A percentile compares a stretch with the other conserved stretches of the same genome.
These are phyloP conservation scores for Carapus acus DNA, from an alignment of 2,797 vertebrate species.

Conservation along the genomic window DNA sequence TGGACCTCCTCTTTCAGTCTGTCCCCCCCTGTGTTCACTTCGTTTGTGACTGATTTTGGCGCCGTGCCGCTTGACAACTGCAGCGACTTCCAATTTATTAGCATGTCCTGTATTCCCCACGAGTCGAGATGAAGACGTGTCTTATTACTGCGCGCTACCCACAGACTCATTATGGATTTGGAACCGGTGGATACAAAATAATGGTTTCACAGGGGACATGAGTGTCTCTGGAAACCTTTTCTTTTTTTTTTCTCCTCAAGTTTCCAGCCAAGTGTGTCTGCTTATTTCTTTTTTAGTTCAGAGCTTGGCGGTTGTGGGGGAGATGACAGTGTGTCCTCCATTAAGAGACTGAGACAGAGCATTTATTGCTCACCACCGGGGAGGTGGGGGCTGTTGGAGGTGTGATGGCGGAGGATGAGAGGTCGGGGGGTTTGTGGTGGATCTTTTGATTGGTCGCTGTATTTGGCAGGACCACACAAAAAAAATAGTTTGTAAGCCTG, in stretches of 20 bases:
- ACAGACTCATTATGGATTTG: conserved; percentile 58
- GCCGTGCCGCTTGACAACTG: conserved; percentile 22
- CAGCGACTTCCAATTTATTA: conserved; percentile 41
- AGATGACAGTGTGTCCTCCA: conserved; percentile 24
- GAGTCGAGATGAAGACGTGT: conserved; percentile 37
- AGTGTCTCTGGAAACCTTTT: conserved; percentile 24
- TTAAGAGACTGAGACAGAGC: no score
- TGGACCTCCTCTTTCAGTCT: background rate
- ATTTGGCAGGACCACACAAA: no score
- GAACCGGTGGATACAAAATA: conserved; percentile 65
- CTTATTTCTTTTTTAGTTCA: conserved; percentile 29
- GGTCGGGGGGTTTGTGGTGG: no score
- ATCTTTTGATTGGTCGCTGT: no score
- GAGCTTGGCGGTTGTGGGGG: conserved; percentile 13
- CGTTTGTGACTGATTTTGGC: conserved; percentile 26
- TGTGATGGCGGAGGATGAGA: no score
- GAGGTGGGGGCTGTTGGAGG: no score
- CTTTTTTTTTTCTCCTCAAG: conserved; percentile 30
- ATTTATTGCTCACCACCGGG: no score
- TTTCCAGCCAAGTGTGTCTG: conserved; percentile 10
- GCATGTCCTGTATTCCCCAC: conserved; percentile 27
- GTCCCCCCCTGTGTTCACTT: conserved; percentile 2
- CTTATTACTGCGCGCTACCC: conserved; percentile 41
- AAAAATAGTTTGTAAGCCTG: no score
- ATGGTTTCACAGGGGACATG: conserved; percentile 56